These are phyloP conservation scores for Campylomormyrus numenius DNA, from an alignment of 2,113 vertebrate genomes.

Conservation along the genomic window DNA sequence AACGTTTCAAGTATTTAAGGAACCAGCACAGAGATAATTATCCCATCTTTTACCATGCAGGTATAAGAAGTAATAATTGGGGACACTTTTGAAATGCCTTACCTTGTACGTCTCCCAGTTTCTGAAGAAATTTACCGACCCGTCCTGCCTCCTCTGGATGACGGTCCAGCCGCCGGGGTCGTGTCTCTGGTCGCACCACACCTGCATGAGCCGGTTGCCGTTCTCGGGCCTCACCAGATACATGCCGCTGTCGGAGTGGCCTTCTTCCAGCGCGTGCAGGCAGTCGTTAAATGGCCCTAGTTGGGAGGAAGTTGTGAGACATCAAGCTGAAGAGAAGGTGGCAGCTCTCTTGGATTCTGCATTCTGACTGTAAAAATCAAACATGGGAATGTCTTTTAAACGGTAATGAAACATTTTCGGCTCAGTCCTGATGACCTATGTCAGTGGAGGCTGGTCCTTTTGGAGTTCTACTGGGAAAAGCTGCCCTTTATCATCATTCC, in stretches of 20 bases:
- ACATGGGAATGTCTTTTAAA: background rate
- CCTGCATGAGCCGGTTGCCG: conserved; percentile 76
- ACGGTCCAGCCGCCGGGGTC: conserved; percentile 81
- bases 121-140: conserved; percentile 80
- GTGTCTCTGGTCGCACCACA: conserved; percentile 78
- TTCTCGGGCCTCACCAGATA: conserved; percentile 77
- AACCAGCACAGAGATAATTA: background rate
- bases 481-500: background rate
- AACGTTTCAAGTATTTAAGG: background rate
- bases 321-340: background rate
- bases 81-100: conserved; percentile 19
- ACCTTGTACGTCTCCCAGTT: conserved; percentile 87
- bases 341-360: background rate
- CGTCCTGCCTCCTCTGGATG: conserved; percentile 73
- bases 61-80: background rate
- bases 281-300: conserved; percentile 79
- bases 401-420: background rate
- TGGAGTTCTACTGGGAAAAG: background rate
- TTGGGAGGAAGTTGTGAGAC: background rate
- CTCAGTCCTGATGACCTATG: background rate
- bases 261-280: conserved; percentile 71
- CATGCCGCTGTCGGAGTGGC: conserved; percentile 69
- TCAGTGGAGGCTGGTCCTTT: background rate
- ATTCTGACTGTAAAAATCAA: background rate
- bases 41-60: background rate